Percentiles rank a stretch among this genome's conserved stretches.
Evolutionary conservation across 2,797 vertebrate species (phyloP).

Genomic region (Oreortyx pictus): DNA sequence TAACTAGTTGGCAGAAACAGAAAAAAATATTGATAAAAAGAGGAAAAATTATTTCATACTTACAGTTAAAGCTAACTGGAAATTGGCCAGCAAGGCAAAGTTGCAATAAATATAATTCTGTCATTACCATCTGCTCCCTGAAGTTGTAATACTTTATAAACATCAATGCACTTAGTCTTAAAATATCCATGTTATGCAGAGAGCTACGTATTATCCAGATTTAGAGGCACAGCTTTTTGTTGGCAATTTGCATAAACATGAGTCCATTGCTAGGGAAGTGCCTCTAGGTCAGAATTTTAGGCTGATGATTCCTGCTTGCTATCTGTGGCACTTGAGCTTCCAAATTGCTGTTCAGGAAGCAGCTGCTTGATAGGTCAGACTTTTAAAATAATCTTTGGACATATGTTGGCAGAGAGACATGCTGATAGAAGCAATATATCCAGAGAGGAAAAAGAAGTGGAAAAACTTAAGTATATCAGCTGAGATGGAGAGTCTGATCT

Average conservation of each 20-base stretch:
- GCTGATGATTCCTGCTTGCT: not conserved
- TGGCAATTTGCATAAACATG: not conserved
- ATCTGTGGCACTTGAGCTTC: not conserved
- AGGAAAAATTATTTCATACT: slow-evolving; percentile 10
- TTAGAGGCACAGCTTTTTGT: not conserved
- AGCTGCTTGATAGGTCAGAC: not conserved
- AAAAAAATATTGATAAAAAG: slow-evolving; percentile 19
- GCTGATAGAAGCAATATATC: not conserved
- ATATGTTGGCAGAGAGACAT: not conserved
- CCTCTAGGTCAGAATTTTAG: not conserved
- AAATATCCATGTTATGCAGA: not conserved
- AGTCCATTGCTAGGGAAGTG: not conserved
- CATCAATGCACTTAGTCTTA: not conserved
- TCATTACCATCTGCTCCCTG: slow-evolving; percentile 26
- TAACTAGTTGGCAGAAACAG: not conserved
- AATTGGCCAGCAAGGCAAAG: slow-evolving; percentile 19
- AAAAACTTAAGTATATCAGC: not conserved
- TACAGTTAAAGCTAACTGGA: not conserved
- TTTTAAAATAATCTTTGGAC: slow-evolving; percentile 24
- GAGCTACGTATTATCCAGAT: not conserved
- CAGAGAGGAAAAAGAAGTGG: not conserved
- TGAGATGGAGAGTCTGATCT: not conserved
- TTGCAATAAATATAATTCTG: slow-evolving; percentile 3
- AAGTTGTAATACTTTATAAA: not conserved
- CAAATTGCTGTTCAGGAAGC: not conserved